A percentile compares a stretch with the other conserved stretches of the same genome.
Evolutionary conservation across 2,888 invertebrate species (phyloP).

Genomic region (Thereva unica): DNA sequence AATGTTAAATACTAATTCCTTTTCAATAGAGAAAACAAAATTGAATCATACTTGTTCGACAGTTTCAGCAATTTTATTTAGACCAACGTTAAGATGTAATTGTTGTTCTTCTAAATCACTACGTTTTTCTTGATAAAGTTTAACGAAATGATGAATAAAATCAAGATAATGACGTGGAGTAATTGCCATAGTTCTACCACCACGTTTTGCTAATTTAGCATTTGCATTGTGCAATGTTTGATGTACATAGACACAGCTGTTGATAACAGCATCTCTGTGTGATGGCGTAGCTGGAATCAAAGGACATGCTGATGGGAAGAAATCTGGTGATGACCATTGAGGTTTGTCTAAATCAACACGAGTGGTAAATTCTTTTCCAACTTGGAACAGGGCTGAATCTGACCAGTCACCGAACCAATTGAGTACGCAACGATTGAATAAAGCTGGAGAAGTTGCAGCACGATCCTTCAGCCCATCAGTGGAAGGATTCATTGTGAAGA

Average conservation of each 20-base stretch:
- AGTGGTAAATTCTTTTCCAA: conserved; percentile 95
- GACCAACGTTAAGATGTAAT: conserved; percentile 95
- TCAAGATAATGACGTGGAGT: conserved; percentile 98
- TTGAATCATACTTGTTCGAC: conserved; percentile 74
- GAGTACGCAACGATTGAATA: conserved; percentile 98
- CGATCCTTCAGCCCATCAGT: conserved; percentile 97
- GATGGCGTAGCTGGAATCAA: conserved; percentile 73
- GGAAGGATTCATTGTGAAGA: conserved; percentile 99
- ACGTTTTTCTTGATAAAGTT: conserved; percentile 95
- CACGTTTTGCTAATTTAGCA: conserved; percentile 84
- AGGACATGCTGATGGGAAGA: conserved; percentile 87
- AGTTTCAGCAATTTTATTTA: conserved; percentile 98
- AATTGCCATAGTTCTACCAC: conserved; percentile 94
- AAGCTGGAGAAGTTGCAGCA: conserved; percentile 97
- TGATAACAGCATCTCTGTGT: conserved; percentile 96
- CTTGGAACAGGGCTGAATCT: conserved; percentile 91
- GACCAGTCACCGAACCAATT: conserved; percentile 99
- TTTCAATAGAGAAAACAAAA: not conserved
- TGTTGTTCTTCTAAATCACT: conserved; percentile 99
- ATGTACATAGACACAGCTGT: conserved; percentile 97
- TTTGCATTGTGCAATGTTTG: conserved; percentile 96
- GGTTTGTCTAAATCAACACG: conserved; percentile 92
- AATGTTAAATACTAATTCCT: not conserved
- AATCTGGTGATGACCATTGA: conserved; percentile 83
- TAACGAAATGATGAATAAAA: conserved; percentile 99